Evolutionary conservation across 2,888 invertebrate species (phyloP).

Genomic region (Acanthopleura granulata): DNA sequence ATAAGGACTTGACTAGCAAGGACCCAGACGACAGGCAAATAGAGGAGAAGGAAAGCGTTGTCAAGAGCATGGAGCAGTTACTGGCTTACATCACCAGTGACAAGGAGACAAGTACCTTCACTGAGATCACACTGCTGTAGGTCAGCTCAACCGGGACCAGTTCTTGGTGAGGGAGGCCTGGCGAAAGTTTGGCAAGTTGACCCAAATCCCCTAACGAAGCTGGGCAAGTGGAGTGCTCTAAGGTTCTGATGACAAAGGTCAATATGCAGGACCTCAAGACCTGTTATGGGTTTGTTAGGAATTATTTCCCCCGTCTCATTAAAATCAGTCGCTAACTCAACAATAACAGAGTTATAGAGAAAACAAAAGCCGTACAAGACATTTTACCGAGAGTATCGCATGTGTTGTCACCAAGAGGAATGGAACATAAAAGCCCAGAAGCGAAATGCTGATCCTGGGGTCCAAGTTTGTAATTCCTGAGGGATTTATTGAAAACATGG

Average conservation of each 20-base stretch:
- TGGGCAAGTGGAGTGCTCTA: conserved; percentile 42
- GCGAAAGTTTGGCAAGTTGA: conserved; percentile 35
- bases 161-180: conserved; percentile 29
- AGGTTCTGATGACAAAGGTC: conserved; percentile 23
- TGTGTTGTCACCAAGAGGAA: too few species aligned
- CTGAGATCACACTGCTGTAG: conserved; percentile 20
- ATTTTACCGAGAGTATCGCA: too few species aligned
- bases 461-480: too few species aligned
- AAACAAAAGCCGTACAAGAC: too few species aligned
- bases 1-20: conserved; percentile 13
- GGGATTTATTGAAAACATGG: not conserved
- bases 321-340: not conserved
- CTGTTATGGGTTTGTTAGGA: not conserved
- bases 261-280: not conserved
- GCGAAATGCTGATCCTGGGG: too few species aligned
- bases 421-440: too few species aligned
- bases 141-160: conserved; percentile 19
- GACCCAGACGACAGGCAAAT: too few species aligned
- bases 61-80: not conserved
- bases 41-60: too few species aligned
- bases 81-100: not conserved
- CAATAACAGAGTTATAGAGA: too few species aligned
- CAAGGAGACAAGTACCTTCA: conserved; percentile 16
- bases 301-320: not conserved
- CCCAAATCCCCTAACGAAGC: conserved; percentile 39